A percentile compares a stretch with the other conserved stretches of the same genome.
phyloP scores from a whole-genome alignment of 2,888 invertebrate genomes.

The Busseola fusca region DNA sequence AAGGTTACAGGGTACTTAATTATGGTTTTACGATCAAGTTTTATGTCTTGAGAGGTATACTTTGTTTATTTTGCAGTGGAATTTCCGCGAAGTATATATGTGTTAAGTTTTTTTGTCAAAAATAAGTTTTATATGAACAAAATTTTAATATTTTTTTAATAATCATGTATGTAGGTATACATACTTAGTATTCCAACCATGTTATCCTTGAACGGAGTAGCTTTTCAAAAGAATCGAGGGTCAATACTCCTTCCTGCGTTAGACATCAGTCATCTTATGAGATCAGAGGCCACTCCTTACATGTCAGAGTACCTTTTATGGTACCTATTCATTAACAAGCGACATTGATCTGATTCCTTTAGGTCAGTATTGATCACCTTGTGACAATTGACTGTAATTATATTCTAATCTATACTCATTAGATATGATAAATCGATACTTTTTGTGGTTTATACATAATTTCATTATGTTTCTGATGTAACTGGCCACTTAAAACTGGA shows the following conservation, averaged over 20 bases:
- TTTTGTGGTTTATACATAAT: conserved; percentile 1
- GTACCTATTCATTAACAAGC: conserved; percentile 41
- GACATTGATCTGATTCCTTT: conserved; percentile 57
- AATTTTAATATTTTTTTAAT: conserved; percentile 4
- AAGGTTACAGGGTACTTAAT: conserved; percentile 19
- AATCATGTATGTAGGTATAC: conserved; percentile 2
- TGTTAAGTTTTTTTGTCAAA: background rate
- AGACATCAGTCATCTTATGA: conserved; percentile 63
- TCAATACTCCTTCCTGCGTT: conserved; percentile 58
- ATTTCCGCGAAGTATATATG: background rate
- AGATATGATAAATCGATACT: conserved; percentile 26
- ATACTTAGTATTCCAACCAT: conserved; percentile 30
- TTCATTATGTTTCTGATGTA: conserved; percentile 10
- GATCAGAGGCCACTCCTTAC: conserved; percentile 63
- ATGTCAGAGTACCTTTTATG: conserved; percentile 47
- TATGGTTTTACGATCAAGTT: conserved; percentile 23
- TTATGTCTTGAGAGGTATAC: conserved; percentile 2
- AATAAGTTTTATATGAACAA: conserved; percentile 1
- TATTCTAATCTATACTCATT: conserved; percentile 38
- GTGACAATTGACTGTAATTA: conserved; percentile 53
- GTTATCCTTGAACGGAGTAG: conserved; percentile 55
- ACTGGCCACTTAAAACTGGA: conserved; percentile 31
- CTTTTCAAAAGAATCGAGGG: conserved; percentile 53
- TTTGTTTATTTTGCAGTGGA: conserved; percentile 2
- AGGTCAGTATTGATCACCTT: conserved; percentile 55